Conservation (phyloP, 92 coral and sea anemone species). For the Pocillopora grandis region DNA sequence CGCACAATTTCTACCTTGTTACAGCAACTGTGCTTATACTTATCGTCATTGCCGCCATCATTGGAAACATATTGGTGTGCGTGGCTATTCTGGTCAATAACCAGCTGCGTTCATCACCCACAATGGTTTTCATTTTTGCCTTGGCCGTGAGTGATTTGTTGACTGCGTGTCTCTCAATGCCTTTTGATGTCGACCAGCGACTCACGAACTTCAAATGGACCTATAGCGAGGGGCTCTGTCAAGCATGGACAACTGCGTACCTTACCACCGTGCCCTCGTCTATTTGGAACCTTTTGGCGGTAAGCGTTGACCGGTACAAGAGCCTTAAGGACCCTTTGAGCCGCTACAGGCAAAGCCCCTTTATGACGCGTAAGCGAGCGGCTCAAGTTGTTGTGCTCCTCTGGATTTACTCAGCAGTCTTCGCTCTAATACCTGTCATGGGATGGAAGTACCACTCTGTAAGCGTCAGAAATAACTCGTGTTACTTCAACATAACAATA, state of each 20-base stretch:
- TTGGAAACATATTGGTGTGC: slow-evolving; percentile 89
- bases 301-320: slow-evolving; percentile 93
- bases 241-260: slow-evolving; percentile 86
- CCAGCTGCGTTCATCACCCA: slow-evolving; percentile 74
- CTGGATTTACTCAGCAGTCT: slow-evolving; percentile 81
- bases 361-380: slow-evolving; percentile 83
- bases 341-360: slow-evolving; percentile 74
- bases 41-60: slow-evolving; percentile 63
- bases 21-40: slow-evolving; percentile 52
- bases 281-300: slow-evolving; percentile 83
- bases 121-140: slow-evolving; percentile 82
- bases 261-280: slow-evolving; percentile 92
- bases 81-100: slow-evolving; percentile 69
- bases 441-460: slow-evolving; percentile 77
- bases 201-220: slow-evolving; percentile 66
- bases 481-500: slow-evolving; percentile 72
- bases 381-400: slow-evolving; percentile 58
- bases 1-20: slow-evolving; percentile 7
- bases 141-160: slow-evolving; percentile 86
- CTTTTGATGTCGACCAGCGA: slow-evolving; percentile 84
- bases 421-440: slow-evolving; percentile 83
- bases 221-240: slow-evolving; percentile 69
- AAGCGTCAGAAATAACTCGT: slow-evolving; percentile 33
- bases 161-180: slow-evolving; percentile 80
- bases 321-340: slow-evolving; percentile 83